phyloP scores from a whole-genome alignment of 2,888 invertebrate genomes.

The Orchesella flavescens region DNA sequence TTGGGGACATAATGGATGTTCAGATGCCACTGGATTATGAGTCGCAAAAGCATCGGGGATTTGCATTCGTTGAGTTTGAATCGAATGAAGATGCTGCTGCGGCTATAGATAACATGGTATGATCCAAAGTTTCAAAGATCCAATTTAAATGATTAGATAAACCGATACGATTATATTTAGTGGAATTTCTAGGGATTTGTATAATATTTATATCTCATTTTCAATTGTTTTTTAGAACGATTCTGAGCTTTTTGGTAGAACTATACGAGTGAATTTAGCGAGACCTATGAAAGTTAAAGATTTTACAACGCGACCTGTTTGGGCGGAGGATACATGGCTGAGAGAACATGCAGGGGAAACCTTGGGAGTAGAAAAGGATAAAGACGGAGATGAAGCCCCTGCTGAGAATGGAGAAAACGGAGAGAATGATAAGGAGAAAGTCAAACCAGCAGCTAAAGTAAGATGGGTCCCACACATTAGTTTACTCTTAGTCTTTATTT shows the following conservation, averaged over 20 bases:
- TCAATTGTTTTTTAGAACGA: constrained; percentile 83
- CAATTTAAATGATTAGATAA: no score
- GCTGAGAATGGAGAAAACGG: constrained; percentile 75
- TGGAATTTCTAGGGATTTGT: constrained; percentile 12
- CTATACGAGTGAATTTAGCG: constrained; percentile 95
- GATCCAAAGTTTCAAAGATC: no score
- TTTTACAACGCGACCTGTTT: constrained; percentile 94
- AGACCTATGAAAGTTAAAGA: constrained; percentile 97
- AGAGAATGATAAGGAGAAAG: constrained; percentile 72
- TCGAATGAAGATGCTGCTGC: constrained; percentile 97
- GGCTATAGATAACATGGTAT: constrained; percentile 98
- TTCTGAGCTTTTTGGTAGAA: constrained; percentile 96
- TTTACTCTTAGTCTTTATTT: no score
- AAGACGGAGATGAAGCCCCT: constrained; percentile 72
- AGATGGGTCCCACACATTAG: background rate
- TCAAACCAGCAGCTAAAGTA: constrained; percentile 29
- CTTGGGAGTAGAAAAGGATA: constrained; percentile 74
- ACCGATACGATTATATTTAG: no score
- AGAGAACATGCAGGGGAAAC: constrained; percentile 97
- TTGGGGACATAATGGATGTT: constrained; percentile 98
- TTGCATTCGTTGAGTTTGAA: constrained; percentile 99
- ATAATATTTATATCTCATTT: background rate
- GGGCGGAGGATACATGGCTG: constrained; percentile 99
- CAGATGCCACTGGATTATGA: constrained; percentile 99
- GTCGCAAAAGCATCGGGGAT: constrained; percentile 97